These are phyloP conservation scores for Geopemphigus sp. DNA, from an alignment of 1,140 invertebrate genomes.

Conservation along the genomic window DNA sequence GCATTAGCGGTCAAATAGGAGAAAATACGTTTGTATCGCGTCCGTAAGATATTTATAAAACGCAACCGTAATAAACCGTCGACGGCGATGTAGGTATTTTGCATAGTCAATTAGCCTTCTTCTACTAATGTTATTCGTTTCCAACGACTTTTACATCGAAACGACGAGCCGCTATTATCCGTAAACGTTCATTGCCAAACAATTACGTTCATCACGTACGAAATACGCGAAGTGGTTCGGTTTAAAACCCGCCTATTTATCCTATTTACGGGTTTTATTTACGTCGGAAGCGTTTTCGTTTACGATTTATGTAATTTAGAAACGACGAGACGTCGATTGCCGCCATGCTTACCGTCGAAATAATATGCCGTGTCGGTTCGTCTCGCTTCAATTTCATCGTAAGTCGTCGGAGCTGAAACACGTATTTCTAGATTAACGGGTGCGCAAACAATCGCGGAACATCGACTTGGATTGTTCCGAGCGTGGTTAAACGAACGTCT, in stretches of 20 bases:
- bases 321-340: neutral
- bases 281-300: neutral
- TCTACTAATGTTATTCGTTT: neutral
- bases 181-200: too few relatives aligned
- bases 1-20: too few relatives aligned
- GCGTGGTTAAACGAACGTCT: too few relatives aligned
- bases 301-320: neutral
- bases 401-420: slow-evolving; percentile 50
- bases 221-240: too few relatives aligned
- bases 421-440: too few relatives aligned
- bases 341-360: slow-evolving; percentile 22
- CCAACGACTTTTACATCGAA: neutral
- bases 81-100: slow-evolving; percentile 43
- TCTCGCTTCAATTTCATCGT: slow-evolving; percentile 54
- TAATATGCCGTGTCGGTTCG: slow-evolving; percentile 12
- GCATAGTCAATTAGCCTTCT: slow-evolving; percentile 32
- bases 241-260: too few relatives aligned
- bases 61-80: neutral
- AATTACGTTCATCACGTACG: too few relatives aligned
- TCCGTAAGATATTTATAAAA: neutral
- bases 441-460: too few relatives aligned
- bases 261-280: too few relatives aligned
- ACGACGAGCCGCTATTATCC: too few relatives aligned
- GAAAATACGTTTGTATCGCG: too few relatives aligned
- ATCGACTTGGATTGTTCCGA: too few relatives aligned